Conservation (phyloP, 2,113 vertebrate species). For the Sebastes fasciatus region DNA sequence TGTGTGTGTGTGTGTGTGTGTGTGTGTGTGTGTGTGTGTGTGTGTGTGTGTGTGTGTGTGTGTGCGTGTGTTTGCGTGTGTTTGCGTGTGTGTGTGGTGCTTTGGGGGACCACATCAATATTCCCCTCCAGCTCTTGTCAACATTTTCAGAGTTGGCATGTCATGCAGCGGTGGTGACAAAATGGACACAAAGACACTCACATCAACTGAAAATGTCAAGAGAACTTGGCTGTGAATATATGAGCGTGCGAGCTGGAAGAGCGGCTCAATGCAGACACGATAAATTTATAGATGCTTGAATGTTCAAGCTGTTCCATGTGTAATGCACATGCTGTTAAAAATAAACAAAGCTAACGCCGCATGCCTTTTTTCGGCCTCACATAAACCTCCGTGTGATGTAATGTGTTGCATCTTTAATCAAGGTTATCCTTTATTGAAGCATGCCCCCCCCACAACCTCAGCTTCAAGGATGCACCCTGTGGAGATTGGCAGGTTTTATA, state of each 20-base stretch:
- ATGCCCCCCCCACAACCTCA: background rate
- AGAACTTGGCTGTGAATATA: conserved; percentile 15
- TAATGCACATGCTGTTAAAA: conserved; percentile 20
- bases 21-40: conserved; percentile 5
- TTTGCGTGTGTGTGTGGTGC: background rate
- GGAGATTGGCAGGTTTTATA: conserved; percentile 56
- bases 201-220: conserved; percentile 2
- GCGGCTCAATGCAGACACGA: background rate
- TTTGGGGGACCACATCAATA: conserved; percentile 46
- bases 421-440: conserved; percentile 24
- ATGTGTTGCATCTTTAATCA: conserved; percentile 31
- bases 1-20: conserved; percentile 20
- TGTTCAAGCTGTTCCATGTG: conserved; percentile 1
- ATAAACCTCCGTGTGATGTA: conserved; percentile 9
- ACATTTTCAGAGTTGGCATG: conserved; percentile 53
- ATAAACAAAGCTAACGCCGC: background rate
- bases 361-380: background rate
- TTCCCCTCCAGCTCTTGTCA: conserved; percentile 50
- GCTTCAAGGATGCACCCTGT: conserved; percentile 28
- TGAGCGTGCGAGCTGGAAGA: too few species aligned
- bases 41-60: background rate
- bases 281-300: conserved; percentile 5
- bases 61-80: too few species aligned
- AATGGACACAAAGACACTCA: conserved; percentile 30
- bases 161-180: conserved; percentile 47